phyloP scores from a whole-genome alignment of 2,888 invertebrate genomes.

The Agapostemon virescens region DNA sequence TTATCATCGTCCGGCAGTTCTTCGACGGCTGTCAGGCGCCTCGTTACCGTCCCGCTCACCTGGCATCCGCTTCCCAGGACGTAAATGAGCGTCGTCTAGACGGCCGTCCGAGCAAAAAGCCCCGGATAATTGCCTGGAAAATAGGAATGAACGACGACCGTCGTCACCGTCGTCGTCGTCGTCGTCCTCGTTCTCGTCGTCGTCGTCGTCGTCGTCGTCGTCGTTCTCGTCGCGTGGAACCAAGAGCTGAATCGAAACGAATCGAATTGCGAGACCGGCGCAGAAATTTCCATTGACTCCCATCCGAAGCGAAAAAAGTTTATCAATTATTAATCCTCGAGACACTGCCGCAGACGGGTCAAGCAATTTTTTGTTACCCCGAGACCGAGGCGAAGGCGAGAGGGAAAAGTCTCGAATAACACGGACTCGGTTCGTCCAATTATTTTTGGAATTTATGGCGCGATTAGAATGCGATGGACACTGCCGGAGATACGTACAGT shows the following conservation, averaged over 20 bases:
- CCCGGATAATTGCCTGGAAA: slow-evolving; percentile 48
- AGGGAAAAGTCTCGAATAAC: background rate
- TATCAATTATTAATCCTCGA: slow-evolving; percentile 43
- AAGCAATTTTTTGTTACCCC: background rate
- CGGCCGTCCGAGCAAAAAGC: slow-evolving; percentile 32
- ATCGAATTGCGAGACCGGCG: background rate
- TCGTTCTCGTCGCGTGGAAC: background rate
- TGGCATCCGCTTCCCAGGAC: slow-evolving; percentile 43
- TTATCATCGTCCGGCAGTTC: slow-evolving; percentile 51
- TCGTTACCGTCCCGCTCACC: slow-evolving; percentile 45
- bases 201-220: background rate
- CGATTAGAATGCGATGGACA: background rate
- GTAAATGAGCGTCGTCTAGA: slow-evolving; percentile 54
- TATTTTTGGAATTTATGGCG: slow-evolving; percentile 9
- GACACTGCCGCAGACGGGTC: slow-evolving; percentile 15
- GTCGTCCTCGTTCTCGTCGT: background rate
- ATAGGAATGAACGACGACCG: slow-evolving; percentile 18
- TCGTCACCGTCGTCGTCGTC: background rate
- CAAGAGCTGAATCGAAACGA: slow-evolving; percentile 4
- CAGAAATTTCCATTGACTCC: slow-evolving; percentile 46
- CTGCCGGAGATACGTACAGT: background rate
- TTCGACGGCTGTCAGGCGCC: slow-evolving; percentile 49
- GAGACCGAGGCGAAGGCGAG: background rate
- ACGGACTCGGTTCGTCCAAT: background rate
- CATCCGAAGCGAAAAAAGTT: background rate